A percentile compares a stretch with the other conserved stretches of the same genome.
These are phyloP conservation scores for Trisateles emortualis DNA, from an alignment of 2,888 invertebrate species.

Conservation along the genomic window DNA sequence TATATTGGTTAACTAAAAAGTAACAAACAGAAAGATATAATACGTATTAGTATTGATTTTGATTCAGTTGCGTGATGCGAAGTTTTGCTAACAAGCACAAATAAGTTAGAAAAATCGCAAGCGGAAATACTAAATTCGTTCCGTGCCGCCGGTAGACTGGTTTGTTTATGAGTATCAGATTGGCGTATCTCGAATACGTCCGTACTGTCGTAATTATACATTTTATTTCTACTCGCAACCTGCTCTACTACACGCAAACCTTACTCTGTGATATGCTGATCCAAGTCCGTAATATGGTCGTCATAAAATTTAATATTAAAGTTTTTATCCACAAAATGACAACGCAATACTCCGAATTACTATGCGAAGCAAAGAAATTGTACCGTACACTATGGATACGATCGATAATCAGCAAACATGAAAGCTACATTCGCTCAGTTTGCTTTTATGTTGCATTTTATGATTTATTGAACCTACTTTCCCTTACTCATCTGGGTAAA, in stretches of 20 bases:
- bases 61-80: constrained; percentile 5
- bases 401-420: constrained; percentile 10
- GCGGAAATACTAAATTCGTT: constrained; percentile 57
- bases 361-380: constrained; percentile 21
- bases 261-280: neutral
- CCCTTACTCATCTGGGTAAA: constrained; percentile 40
- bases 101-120: constrained; percentile 30
- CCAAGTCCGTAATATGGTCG: neutral
- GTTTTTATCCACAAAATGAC: constrained; percentile 9
- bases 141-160: constrained; percentile 52
- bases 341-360: constrained; percentile 19
- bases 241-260: constrained; percentile 11
- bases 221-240: constrained; percentile 44
- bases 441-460: constrained; percentile 27
- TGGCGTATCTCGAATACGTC: constrained; percentile 55
- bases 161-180: constrained; percentile 54
- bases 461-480: constrained; percentile 43
- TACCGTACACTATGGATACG: constrained; percentile 14
- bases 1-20: too few relatives aligned
- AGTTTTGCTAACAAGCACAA: constrained; percentile 18
- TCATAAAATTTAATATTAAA: constrained; percentile 1
- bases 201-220: constrained; percentile 50
- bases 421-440: constrained; percentile 1
- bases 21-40: too few relatives aligned
- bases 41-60: neutral